Percentiles rank a stretch among this genome's conserved stretches.
Conservation (phyloP, 2,797 vertebrate genomes). For the Poecilia velifera region DNA sequence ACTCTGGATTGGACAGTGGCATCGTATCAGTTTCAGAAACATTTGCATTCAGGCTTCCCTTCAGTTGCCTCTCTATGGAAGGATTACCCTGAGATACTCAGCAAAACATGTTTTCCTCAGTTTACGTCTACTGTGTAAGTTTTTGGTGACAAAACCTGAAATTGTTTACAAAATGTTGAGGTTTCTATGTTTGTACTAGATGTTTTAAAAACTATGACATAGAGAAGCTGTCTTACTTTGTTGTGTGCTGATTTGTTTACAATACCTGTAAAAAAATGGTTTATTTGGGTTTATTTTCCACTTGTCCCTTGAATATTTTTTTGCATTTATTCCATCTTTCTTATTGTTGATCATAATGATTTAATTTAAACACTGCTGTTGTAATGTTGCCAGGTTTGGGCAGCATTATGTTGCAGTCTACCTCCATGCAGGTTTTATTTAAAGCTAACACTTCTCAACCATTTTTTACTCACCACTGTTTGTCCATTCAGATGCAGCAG, state of each 20-base stretch:
- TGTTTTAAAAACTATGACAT: background rate
- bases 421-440: no score
- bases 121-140: background rate
- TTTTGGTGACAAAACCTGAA: background rate
- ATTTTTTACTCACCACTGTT: no score
- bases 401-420: no score
- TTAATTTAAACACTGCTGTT: no score
- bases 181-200: background rate
- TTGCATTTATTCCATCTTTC: no score
- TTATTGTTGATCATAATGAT: no score
- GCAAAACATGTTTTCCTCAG: background rate
- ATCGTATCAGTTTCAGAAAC: slow-evolving; percentile 24
- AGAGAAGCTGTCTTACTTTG: background rate
- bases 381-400: no score
- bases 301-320: no score
- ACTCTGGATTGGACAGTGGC: slow-evolving; percentile 14
- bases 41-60: slow-evolving; percentile 11
- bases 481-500: no score
- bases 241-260: background rate
- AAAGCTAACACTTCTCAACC: no score
- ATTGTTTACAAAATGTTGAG: background rate
- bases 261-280: no score
- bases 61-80: background rate
- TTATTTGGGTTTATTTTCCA: no score
- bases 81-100: background rate